phyloP scores from a whole-genome alignment of 2,113 vertebrate species.

The Lynx canadensis region DNA sequence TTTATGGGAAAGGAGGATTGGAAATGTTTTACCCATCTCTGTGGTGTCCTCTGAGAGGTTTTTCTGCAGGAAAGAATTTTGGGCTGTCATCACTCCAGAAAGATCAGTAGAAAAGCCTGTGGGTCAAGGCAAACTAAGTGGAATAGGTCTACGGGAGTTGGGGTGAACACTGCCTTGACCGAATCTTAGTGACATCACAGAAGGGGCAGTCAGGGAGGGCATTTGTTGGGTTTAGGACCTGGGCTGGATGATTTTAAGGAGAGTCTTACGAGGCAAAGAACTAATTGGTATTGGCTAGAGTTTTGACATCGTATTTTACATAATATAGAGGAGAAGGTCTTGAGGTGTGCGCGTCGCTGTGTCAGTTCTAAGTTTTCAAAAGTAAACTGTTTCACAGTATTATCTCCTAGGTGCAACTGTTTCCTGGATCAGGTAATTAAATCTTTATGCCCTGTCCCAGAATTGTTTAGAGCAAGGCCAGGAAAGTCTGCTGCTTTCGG shows the following conservation, averaged over 20 bases:
- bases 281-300: background rate
- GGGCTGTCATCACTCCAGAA: background rate
- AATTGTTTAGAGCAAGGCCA: background rate
- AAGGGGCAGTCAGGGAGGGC: background rate
- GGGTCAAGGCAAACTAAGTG: background rate
- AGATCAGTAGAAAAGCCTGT: background rate
- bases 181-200: background rate
- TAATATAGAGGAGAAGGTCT: background rate
- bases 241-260: background rate
- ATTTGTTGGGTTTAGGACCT: background rate
- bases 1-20: background rate
- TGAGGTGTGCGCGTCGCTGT: background rate
- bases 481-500: background rate
- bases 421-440: background rate
- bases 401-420: background rate
- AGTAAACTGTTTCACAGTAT: constrained; percentile 11
- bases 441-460: background rate
- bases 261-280: background rate
- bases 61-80: background rate
- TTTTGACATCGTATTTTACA: background rate
- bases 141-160: background rate
- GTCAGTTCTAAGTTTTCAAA: background rate
- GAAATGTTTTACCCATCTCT: background rate
- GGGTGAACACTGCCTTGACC: background rate
- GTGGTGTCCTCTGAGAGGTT: background rate